These are phyloP conservation scores for Adrianichthys oophorus DNA, from an alignment of 2,797 vertebrate species.

Conservation along the genomic window DNA sequence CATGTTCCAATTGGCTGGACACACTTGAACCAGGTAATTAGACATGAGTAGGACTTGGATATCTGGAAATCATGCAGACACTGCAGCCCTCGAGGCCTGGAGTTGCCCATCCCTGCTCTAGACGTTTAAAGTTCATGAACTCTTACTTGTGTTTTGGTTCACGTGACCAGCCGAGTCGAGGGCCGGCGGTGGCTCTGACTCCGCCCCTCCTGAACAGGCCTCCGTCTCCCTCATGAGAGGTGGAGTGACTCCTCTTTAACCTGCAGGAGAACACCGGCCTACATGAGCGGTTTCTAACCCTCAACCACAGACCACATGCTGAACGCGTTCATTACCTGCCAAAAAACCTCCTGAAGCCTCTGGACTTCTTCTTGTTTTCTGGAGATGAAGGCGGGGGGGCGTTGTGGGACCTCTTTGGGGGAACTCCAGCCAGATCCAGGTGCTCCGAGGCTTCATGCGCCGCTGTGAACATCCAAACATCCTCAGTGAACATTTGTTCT, in stretches of 20 bases:
- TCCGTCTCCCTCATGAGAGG: slow-evolving; percentile 89
- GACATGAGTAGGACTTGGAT: too few relatives aligned
- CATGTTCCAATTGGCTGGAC: too few relatives aligned
- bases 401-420: slow-evolving; percentile 67
- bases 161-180: slow-evolving; percentile 92
- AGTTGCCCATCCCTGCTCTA: too few relatives aligned
- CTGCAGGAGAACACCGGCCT: slow-evolving; percentile 57
- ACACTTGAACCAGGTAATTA: too few relatives aligned
- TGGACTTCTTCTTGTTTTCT: slow-evolving; percentile 90
- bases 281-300: background rate
- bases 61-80: too few relatives aligned
- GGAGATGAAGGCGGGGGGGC: slow-evolving; percentile 79
- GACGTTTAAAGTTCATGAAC: background rate
- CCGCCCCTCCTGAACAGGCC: slow-evolving; percentile 88
- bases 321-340: slow-evolving; percentile 79
- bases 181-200: slow-evolving; percentile 91
- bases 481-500: background rate
- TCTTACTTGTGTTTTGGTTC: slow-evolving; percentile 83
- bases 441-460: slow-evolving; percentile 87
- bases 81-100: too few relatives aligned
- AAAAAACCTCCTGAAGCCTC: slow-evolving; percentile 91
- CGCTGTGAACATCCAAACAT: slow-evolving; percentile 63
- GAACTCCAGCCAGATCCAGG: slow-evolving; percentile 84
- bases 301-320: background rate
- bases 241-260: slow-evolving; percentile 92